Conservation (phyloP, 2,888 invertebrate species). For the Apotomis betuletana region DNA sequence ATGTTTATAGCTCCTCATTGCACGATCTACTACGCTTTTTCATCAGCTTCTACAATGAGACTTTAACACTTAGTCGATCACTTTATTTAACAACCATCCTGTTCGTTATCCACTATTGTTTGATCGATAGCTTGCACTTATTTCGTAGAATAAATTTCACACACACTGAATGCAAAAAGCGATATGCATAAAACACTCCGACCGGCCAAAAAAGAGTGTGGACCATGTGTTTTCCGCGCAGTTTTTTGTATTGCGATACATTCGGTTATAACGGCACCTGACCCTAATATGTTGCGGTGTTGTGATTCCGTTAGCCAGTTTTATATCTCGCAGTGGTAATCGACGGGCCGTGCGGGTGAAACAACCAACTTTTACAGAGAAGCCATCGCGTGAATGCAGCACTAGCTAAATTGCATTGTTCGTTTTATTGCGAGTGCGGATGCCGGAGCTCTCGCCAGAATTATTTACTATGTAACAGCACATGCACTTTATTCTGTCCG, state of each 20-base stretch:
- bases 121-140: neutral
- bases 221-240: slow-evolving; percentile 44
- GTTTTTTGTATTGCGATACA: slow-evolving; percentile 47
- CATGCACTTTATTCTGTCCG: slow-evolving; percentile 75
- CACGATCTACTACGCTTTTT: neutral
- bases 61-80: neutral
- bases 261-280: slow-evolving; percentile 50
- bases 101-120: neutral
- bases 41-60: neutral
- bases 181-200: slow-evolving; percentile 31
- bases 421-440: slow-evolving; percentile 79
- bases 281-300: slow-evolving; percentile 51
- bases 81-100: neutral
- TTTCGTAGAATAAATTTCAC: slow-evolving; percentile 30
- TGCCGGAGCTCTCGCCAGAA: slow-evolving; percentile 74
- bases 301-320: slow-evolving; percentile 56
- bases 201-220: slow-evolving; percentile 23
- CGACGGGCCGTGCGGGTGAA: slow-evolving; percentile 49
- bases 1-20: slow-evolving; percentile 15
- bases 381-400: slow-evolving; percentile 73
- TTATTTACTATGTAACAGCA: slow-evolving; percentile 81
- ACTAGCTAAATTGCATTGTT: slow-evolving; percentile 80
- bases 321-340: slow-evolving; percentile 59
- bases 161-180: slow-evolving; percentile 21
- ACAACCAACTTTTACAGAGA: slow-evolving; percentile 66